phyloP scores from a whole-genome alignment of 1,140 invertebrate species.

The Drosophila paulistorum region DNA sequence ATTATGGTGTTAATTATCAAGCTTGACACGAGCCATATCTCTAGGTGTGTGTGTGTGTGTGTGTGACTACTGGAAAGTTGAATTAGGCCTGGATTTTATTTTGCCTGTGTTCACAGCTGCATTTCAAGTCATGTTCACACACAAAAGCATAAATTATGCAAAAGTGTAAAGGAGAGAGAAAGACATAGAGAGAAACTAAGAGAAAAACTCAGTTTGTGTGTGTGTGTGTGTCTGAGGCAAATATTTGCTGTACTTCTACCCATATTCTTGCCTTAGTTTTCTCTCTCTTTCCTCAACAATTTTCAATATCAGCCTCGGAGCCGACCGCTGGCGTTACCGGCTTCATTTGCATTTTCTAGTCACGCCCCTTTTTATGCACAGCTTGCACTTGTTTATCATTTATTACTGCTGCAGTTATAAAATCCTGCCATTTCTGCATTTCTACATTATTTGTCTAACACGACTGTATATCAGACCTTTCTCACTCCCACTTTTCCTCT shows the following conservation, averaged over 20 bases:
- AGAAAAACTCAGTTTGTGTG: too few species aligned
- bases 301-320: constrained; percentile 21
- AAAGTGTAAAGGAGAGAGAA: constrained; percentile 8
- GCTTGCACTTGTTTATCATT: constrained; percentile 21
- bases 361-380: constrained; percentile 18
- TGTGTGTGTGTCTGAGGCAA: background rate
- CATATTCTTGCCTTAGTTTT: background rate
- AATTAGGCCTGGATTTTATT: constrained; percentile 9
- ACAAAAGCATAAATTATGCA: constrained; percentile 34
- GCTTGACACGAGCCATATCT: constrained; percentile 6
- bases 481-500: background rate
- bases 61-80: background rate
- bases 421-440: constrained; percentile 21
- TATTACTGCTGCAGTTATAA: constrained; percentile 24
- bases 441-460: constrained; percentile 17
- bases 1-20: constrained; percentile 24
- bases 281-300: background rate
- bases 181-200: background rate
- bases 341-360: background rate
- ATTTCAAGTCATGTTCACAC: constrained; percentile 16
- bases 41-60: constrained; percentile 13
- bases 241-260: constrained; percentile 10
- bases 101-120: constrained; percentile 12
- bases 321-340: background rate
- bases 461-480: background rate